Evolutionary conservation across 2,888 invertebrate genomes (phyloP).

Genomic region (Himalopsyche kuldschensis): DNA sequence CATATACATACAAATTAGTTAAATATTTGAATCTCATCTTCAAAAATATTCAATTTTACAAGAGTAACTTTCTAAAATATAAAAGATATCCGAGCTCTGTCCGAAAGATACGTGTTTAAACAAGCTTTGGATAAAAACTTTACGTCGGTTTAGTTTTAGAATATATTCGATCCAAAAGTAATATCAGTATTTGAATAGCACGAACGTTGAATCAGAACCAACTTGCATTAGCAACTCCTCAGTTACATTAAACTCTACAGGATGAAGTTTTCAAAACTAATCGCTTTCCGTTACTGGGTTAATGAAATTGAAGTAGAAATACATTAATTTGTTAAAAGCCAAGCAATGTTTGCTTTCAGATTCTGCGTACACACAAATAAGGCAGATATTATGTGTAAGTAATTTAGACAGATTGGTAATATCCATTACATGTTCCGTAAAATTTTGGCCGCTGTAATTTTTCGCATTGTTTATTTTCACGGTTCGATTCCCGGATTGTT

Average conservation of each 20-base stretch:
- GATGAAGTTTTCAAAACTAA: constrained; percentile 4
- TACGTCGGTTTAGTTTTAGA: not conserved
- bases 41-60: too few species aligned
- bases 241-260: not conserved
- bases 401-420: not conserved
- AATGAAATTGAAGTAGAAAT: constrained; percentile 4
- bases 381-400: not conserved
- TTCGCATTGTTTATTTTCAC: too few species aligned
- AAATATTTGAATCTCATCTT: too few species aligned
- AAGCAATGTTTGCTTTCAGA: constrained; percentile 6
- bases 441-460: too few species aligned
- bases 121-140: too few species aligned
- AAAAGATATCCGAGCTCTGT: too few species aligned
- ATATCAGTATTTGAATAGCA: not conserved
- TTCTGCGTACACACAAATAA: not conserved
- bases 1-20: too few species aligned
- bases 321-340: constrained; percentile 21
- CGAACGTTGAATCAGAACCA: not conserved
- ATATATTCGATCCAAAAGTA: not conserved
- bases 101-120: too few species aligned
- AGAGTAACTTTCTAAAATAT: too few species aligned
- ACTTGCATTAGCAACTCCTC: not conserved
- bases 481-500: too few species aligned
- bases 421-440: not conserved
- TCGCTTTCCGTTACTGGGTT: constrained; percentile 7